Evolutionary conservation across 2,888 invertebrate genomes (phyloP).

Genomic region (Lithophane semibrunnea): DNA sequence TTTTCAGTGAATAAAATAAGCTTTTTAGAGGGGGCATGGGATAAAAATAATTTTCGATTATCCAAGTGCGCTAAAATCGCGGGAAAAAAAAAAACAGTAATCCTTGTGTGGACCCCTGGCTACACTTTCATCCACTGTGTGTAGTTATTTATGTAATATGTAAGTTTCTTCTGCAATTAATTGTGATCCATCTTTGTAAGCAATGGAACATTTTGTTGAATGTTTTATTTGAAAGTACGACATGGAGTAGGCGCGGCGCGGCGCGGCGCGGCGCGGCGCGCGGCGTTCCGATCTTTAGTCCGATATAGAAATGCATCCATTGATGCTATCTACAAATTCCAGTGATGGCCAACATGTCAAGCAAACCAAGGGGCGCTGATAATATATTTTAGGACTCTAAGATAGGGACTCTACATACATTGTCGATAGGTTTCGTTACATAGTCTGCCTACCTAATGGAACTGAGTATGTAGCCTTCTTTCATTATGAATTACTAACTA

Average conservation of each 20-base stretch:
- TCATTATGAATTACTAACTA: not conserved
- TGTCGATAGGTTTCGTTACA: not conserved
- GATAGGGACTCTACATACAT: not conserved
- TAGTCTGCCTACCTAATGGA: not conserved
- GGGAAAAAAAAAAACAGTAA: not conserved
- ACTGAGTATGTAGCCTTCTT: not conserved
- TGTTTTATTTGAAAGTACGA: slow-evolving; percentile 32
- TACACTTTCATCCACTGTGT: not conserved
- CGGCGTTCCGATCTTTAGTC: slow-evolving; percentile 44
- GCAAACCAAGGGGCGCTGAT: not conserved
- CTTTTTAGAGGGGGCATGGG: no score
- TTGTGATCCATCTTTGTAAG: slow-evolving; percentile 17
- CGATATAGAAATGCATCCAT: slow-evolving; percentile 31
- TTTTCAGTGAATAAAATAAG: no score
- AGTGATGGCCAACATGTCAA: slow-evolving; percentile 9
- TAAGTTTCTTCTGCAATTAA: not conserved
- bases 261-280: not conserved
- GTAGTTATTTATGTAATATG: not conserved
- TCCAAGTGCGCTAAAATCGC: not conserved
- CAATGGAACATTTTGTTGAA: slow-evolving; percentile 5
- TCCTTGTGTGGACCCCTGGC: not conserved
- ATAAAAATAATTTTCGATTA: no score
- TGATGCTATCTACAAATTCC: slow-evolving; percentile 48
- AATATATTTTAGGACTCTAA: not conserved
- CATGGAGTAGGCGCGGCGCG: not conserved